A percentile compares a stretch with the other conserved stretches of the same genome.
phyloP scores from a whole-genome alignment of 2,113 vertebrate species.

The Carassius carassius region DNA sequence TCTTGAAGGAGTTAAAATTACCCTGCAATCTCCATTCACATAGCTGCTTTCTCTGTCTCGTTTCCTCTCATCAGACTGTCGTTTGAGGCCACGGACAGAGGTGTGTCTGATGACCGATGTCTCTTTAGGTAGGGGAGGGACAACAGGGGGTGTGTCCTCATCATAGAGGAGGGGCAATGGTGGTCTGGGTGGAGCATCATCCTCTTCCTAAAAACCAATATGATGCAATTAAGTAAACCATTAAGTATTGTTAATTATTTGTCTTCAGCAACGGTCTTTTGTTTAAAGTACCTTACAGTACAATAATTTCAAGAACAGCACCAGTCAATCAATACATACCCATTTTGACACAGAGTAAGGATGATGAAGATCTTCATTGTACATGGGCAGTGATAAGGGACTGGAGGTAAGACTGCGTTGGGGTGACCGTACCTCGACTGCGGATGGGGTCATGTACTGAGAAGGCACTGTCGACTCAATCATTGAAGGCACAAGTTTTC shows the following conservation, averaged over 20 bases:
- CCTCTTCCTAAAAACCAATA: constrained; percentile 73
- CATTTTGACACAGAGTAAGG: constrained; percentile 81
- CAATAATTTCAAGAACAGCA: neutral
- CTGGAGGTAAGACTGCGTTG: constrained; percentile 74
- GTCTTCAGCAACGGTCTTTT: neutral
- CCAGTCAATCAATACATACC: constrained; percentile 75
- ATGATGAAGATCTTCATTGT: constrained; percentile 68
- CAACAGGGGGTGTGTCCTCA: constrained; percentile 88
- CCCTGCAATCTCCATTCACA: constrained; percentile 88
- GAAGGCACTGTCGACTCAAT: constrained; percentile 87
- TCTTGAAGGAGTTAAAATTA: neutral
- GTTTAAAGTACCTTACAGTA: neutral
- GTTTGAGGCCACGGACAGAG: constrained; percentile 92
- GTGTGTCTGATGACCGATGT: constrained; percentile 91
- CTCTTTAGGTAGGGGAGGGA: constrained; percentile 90
- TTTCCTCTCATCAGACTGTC: constrained; percentile 94
- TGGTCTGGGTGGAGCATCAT: constrained; percentile 88
- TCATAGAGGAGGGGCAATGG: constrained; percentile 91
- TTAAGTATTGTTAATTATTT: neutral
- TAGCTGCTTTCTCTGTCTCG: constrained; percentile 86
- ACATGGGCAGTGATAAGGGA: constrained; percentile 71
- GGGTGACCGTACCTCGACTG: constrained; percentile 72
- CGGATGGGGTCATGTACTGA: constrained; percentile 63
- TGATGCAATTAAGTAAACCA: neutral
- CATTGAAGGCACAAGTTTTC: constrained; percentile 92